Percentiles rank a stretch among this genome's conserved stretches.
phyloP scores from a whole-genome alignment of 2,797 vertebrate genomes.

The Smutsia gigantea region DNA sequence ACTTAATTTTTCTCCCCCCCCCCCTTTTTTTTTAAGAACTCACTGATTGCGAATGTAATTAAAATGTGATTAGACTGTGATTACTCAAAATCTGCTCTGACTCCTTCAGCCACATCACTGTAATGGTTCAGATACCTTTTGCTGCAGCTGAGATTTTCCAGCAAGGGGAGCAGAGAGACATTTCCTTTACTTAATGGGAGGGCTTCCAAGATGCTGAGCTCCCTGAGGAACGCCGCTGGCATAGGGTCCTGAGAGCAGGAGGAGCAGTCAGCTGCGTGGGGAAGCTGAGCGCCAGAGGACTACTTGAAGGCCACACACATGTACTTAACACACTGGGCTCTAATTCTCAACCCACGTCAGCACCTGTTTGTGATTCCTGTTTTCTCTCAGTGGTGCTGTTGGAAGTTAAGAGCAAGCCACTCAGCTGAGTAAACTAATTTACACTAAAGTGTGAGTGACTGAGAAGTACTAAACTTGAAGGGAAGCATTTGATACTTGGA shows the following conservation, averaged over 20 bases:
- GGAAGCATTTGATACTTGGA: not conserved
- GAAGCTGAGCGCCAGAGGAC: not conserved
- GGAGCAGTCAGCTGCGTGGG: not conserved
- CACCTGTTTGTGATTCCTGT: not conserved
- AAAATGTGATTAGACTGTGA: slow-evolving; percentile 67
- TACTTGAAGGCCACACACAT: not conserved
- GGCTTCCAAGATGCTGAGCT: not conserved
- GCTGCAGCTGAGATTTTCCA: slow-evolving; percentile 23
- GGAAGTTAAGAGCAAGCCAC: not conserved
- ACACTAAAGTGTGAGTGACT: not conserved
- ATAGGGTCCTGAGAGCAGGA: not conserved
- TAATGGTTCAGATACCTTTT: not conserved
- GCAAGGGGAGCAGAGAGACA: not conserved
- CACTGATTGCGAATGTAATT: slow-evolving; percentile 63
- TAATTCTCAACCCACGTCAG: not conserved
- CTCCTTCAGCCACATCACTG: not conserved
- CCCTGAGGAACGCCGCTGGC: not conserved
- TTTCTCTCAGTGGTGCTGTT: not conserved
- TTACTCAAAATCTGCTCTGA: slow-evolving; percentile 47
- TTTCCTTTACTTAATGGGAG: not conserved
- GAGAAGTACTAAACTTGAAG: not conserved
- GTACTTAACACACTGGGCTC: not conserved
- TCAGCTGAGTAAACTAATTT: not conserved
- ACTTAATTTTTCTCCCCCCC: not conserved
- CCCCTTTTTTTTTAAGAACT: slow-evolving; percentile 3